Evolutionary conservation across 2,888 invertebrate species (phyloP), one percentile per base, ranked within the genome.

Genomic region (Eilema sororculum): DNA sequence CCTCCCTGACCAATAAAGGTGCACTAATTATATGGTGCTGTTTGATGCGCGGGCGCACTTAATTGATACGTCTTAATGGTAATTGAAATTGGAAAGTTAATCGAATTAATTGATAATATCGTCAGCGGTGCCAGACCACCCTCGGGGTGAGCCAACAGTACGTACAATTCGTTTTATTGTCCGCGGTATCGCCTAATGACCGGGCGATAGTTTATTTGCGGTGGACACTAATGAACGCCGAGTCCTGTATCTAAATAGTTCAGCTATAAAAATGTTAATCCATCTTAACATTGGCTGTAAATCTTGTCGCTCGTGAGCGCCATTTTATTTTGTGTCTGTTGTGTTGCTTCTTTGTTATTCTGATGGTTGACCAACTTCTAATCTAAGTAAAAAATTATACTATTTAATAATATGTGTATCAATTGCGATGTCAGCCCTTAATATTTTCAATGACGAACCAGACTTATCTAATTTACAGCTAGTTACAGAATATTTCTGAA

Each of bases 41-140:
- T 16, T 37, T 28, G 9, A 22, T 37, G 64, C 25, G 71, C 64
- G 67, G 67, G 71, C 57, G 65, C 25, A 56, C 22, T 37, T 67
- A 65, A 68, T 65, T 68, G 71, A 71, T 68, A 68, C 65, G 20
- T 64, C 46, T 63, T 67, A 46, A 65, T 66, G 37, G 28, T 57
- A 30, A 30, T 57, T 30, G 57, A 58, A 46, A 63, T 67, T 63
- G 66, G 62, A 67, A 70, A 67, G n/a, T 67, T 70, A 63, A 67
- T 70, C 67, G 46, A 59, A 67, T 70, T 67, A 58, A 46, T 58
- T 58, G 67, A 62, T 70, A 67, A 69, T 65, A 25, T 66, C 28
- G 25, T 62, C 62, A 62, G 10, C 22, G 9, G 41, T 62, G 62
- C 41, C 20, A 25, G 41, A 41, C 16, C 52, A 62, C 41, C 41